These are phyloP conservation scores for Mesocentrotus franciscanus DNA, from an alignment of 53 echinoderm and acorn worm species.

Conservation along the genomic window DNA sequence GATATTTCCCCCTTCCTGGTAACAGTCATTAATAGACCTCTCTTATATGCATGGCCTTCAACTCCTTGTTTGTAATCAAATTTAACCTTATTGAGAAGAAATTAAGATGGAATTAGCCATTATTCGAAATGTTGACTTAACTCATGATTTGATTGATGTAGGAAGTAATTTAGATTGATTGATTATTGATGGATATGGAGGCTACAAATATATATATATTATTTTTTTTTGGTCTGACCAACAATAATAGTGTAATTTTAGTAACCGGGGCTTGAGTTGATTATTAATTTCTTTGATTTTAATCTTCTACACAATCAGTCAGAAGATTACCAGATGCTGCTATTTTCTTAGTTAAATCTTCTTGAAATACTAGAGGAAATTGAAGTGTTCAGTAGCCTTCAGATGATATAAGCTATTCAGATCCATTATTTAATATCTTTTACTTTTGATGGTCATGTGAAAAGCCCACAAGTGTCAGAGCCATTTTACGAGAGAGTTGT, in stretches of 20 bases:
- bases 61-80: neutral
- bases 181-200: neutral
- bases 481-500: neutral
- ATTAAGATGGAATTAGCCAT: neutral
- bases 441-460: neutral
- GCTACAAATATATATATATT: neutral
- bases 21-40: neutral
- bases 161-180: neutral
- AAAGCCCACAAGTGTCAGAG: conserved; percentile 8
- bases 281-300: too few species aligned
- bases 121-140: neutral
- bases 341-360: neutral
- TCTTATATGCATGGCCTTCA: neutral
- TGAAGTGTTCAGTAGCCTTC: neutral
- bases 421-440: neutral
- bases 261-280: too few species aligned
- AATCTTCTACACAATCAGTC: too few species aligned
- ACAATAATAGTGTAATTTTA: too few species aligned
- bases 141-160: neutral
- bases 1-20: conserved; percentile 18
- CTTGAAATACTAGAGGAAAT: neutral
- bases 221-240: neutral
- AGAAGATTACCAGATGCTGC: too few species aligned
- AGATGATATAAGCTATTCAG: neutral
- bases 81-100: neutral